Evolutionary conservation across 2,797 vertebrate species (phyloP).

Genomic region (Neosalanx taihuensis): DNA sequence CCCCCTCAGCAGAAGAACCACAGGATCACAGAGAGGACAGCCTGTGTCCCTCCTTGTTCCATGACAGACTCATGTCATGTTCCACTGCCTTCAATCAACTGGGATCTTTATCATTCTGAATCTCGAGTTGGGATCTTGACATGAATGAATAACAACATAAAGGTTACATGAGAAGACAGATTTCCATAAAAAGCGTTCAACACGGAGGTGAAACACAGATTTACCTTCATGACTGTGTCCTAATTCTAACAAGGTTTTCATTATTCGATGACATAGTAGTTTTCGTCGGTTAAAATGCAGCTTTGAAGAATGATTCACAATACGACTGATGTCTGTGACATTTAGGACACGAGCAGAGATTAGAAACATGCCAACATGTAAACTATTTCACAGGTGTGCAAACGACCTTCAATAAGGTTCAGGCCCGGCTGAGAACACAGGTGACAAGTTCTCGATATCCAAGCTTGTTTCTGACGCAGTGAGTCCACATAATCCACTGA

Average conservation of each 20-base stretch:
- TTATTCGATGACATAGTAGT: not conserved
- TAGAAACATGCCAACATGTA: slow-evolving; percentile 14
- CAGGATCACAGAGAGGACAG: not conserved
- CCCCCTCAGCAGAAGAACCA: slow-evolving; percentile 1
- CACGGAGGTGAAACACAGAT: not conserved
- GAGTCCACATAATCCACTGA: slow-evolving; percentile 52
- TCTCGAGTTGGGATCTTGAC: too few relatives aligned
- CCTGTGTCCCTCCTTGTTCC: not conserved
- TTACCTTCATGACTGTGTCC: not conserved
- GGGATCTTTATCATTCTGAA: too few relatives aligned
- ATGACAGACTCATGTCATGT: not conserved
- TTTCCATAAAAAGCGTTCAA: not conserved
- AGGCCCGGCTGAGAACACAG: slow-evolving; percentile 28
- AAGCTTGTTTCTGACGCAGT: slow-evolving; percentile 39
- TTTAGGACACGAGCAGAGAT: slow-evolving; percentile 18
- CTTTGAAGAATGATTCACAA: slow-evolving; percentile 49
- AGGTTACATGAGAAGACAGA: not conserved
- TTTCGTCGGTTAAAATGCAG: slow-evolving; percentile 37
- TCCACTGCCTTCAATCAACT: not conserved
- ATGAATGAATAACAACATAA: too few relatives aligned
- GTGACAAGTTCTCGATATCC: slow-evolving; percentile 41
- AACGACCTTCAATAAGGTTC: slow-evolving; percentile 35
- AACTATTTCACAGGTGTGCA: slow-evolving; percentile 38
- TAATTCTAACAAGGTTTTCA: not conserved
- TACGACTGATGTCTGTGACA: slow-evolving; percentile 11